A percentile compares a stretch with the other conserved stretches of the same genome.
Evolutionary conservation across 2,888 invertebrate genomes (phyloP).

Genomic region (Zonitis immaculata): DNA sequence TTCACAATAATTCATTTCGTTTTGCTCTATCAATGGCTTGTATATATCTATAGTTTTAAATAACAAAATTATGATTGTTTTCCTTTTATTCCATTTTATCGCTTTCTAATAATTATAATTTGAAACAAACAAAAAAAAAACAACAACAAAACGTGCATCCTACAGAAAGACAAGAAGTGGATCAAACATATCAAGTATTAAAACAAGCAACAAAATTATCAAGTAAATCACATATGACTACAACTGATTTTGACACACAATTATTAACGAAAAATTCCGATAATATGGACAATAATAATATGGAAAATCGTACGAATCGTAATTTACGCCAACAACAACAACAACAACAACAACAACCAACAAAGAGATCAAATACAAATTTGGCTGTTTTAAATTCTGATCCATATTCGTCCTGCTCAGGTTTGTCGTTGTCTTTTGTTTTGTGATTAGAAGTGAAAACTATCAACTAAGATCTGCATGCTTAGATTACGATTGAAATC

Average conservation of each 20-base stretch:
- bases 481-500: too few species aligned
- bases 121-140: background rate
- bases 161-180: slow-evolving; percentile 64
- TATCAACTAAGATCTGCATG: too few species aligned
- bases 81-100: too few species aligned
- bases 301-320: too few species aligned
- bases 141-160: slow-evolving; percentile 28
- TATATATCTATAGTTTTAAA: too few species aligned
- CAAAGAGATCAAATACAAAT: slow-evolving; percentile 36
- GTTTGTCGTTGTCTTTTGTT: slow-evolving; percentile 55
- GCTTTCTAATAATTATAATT: too few species aligned
- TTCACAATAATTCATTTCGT: too few species aligned
- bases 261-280: slow-evolving; percentile 40
- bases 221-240: slow-evolving; percentile 45
- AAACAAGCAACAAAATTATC: slow-evolving; percentile 90
- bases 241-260: slow-evolving; percentile 41
- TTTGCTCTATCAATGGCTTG: too few species aligned
- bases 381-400: slow-evolving; percentile 61
- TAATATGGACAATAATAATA: background rate
- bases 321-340: slow-evolving; percentile 7
- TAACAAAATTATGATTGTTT: too few species aligned
- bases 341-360: slow-evolving; percentile 2
- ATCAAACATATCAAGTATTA: slow-evolving; percentile 91
- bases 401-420: slow-evolving; percentile 66
- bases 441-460: too few species aligned